Evolutionary conservation across 64 coral and sea anemone genomes (phyloP), one percentile per base, ranked within the genome.

Genomic region (Montipora foliosa): DNA sequence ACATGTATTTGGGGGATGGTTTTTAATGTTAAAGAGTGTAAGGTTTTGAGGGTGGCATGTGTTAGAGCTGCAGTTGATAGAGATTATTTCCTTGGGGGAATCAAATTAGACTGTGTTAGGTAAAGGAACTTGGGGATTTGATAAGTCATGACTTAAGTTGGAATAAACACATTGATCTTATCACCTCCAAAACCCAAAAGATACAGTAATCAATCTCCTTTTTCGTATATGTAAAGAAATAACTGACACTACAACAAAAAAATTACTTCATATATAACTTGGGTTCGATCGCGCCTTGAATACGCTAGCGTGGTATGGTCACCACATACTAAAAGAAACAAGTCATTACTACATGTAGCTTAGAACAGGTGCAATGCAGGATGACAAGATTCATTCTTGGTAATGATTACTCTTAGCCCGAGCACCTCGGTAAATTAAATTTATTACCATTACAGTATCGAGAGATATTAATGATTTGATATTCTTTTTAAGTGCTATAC

Each of bases 161-260:
- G 82, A 85, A 85, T 85, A 85, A 48, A 9, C 82, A 68, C 14
- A 16, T 67, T 55, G 81, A 84, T 84, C 4, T 45, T 29, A 84
- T 84, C 46, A 12, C 4, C 7, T 84, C 81, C 13, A 84, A 84
- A 68, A 61, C 81, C 44, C 81, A 84, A 84, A 67, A 24, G 17
- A 84, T 67, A n/a, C n/a, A n/a, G n/a, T n/a, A 59, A 4, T 84
- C 4, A 67, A 84, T 44, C 45, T 68, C 2, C 60, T 84, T 66
- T 48, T 67, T 84, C 0, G 81, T 45, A 67, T 2, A 44, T 84
- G 57, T 44, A 67, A 22, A 11, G 60, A 84, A 3, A 84, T 46
- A 74, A 74, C n/a, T 74, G 22, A 74, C 24, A 10, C 5, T 74
- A 74, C n/a, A 6, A 74, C 71, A 2, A 24, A 74, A 10, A 74